A percentile compares a stretch with the other conserved stretches of the same genome.
These are phyloP conservation scores for Urocyon cinereoargenteus DNA, from an alignment of 2,797 vertebrate species.

Conservation along the genomic window DNA sequence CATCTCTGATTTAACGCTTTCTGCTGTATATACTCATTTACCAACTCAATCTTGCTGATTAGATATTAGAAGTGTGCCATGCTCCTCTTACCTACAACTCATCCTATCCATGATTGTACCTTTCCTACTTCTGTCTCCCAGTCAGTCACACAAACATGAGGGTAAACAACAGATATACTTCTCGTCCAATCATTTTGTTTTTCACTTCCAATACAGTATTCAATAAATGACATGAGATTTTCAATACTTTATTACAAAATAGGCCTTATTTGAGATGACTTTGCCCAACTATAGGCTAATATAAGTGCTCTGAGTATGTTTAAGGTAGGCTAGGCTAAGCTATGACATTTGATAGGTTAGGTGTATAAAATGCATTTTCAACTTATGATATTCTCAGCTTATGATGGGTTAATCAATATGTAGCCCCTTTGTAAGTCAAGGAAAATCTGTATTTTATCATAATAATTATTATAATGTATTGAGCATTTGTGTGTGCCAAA, in stretches of 20 bases:
- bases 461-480: slow-evolving; percentile 13
- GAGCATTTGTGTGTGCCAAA: not conserved
- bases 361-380: not conserved
- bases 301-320: not conserved
- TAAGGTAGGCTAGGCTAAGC: not conserved
- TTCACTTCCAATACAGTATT: not conserved
- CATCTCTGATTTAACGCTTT: not conserved
- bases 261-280: not conserved
- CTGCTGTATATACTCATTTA: not conserved
- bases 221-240: not conserved
- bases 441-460: not conserved
- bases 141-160: not conserved
- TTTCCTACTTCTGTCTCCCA: slow-evolving; percentile 14
- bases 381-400: not conserved
- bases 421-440: not conserved
- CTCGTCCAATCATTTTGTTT: not conserved
- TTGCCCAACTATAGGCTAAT: not conserved
- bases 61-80: not conserved
- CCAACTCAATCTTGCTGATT: not conserved
- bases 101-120: not conserved
- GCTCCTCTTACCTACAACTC: not conserved
- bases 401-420: not conserved
- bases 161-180: not conserved
- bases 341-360: not conserved
- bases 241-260: not conserved